Base-by-base conservation (phyloP, 1,140 invertebrate genomes). In the Calliopsis andreniformis region DNA sequence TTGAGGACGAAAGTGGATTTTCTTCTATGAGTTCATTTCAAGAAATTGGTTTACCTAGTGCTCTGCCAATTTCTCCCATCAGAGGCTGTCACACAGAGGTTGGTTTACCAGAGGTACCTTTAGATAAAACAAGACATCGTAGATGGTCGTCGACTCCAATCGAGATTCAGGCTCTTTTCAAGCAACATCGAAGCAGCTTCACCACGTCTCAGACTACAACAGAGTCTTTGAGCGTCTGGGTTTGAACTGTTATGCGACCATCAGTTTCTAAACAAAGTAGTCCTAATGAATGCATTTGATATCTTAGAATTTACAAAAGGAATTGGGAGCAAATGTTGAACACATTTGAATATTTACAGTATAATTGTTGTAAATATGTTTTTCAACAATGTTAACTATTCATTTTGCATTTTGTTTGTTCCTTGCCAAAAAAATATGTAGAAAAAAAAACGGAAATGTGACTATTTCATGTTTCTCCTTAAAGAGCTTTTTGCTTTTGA, bases 1-100 rank as follows among this genome's bases (percentile, higher is more conserved):
- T 89, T 47, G 96, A 97, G 85, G 95, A 96, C 79, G 96, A 97
- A 85, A 96, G 96, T 84, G 96, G 96, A 16, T 97, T 97, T 87
- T 96, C 95, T 16, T 96, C 95, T 3, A 95, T 96, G 92, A 96
- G 94, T 87, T 96, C 95, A 3, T 96, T 96, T 83, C 96, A 96
- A 88, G 95, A 96, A 82, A 93, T 96, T 25, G 95, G 95, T 2
- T 89, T 96, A 72, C 95, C 95, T 0, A 87, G 93, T 8, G 72
- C 89, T 5, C 43, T 62, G 14, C 23, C 78, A 12, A 89, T 83
- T 5, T 81, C 79, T 0, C 82, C 86, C 0, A 69, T 88, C 12
- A 90, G 88, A 66, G 91, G 92, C 12, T 91, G 86, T 51, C 91
- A 91, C 63, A 87, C 88, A 2, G 91, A 92, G 69, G 78, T 92